Evolutionary conservation across 2,888 invertebrate genomes (phyloP), one percentile per base, ranked within the genome.

Genomic region (Sisyra terminalis): DNA sequence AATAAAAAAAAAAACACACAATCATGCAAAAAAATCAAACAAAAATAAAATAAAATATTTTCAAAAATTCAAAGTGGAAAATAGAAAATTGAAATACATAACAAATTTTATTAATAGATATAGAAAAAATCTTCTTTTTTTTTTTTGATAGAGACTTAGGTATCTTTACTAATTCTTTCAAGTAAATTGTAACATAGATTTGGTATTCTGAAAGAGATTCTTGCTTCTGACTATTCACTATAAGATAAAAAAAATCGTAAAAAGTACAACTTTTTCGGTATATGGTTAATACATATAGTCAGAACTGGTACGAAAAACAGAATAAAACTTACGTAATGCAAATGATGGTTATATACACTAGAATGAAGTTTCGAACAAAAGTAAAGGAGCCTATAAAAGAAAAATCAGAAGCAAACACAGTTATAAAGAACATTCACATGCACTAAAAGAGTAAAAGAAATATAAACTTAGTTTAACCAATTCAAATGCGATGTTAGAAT

Each of bases 1-100:
- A 54, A 66, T 64, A 53, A 52, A 54, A 55, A 52, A 53, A 53
- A 66, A 66, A 53, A 59, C 37, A 37, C 37, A 37, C 37, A 37
- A 29, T 15, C 43, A 42, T 42, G 42, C 42, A 42, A 43, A 47
- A n/a, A 53, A 56, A 57, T 62, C 63, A 63, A 60, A 58, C 65
- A 56, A 58, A 54, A 46, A 48, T 43, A 55, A 57, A 53, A 54
- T 50, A 50, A 24, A 48, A 52, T 52, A 50, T 47, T n/a, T n/a
- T n/a, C n/a, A n/a, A n/a, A n/a, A n/a, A 51, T 42, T 40, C 42
- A 45, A 44, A 45, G 9, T 42, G 14, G 3, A 6, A 32, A 32
- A 6, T 32, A n/a, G n/a, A n/a, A n/a, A n/a, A n/a, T n/a, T n/a
- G n/a, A n/a, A n/a, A n/a, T n/a, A n/a, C n/a, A n/a, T n/a, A n/a